Evolutionary conservation across 2,113 vertebrate genomes (phyloP), one percentile per base, ranked within the genome.

Genomic region (Tetrax tetrax): DNA sequence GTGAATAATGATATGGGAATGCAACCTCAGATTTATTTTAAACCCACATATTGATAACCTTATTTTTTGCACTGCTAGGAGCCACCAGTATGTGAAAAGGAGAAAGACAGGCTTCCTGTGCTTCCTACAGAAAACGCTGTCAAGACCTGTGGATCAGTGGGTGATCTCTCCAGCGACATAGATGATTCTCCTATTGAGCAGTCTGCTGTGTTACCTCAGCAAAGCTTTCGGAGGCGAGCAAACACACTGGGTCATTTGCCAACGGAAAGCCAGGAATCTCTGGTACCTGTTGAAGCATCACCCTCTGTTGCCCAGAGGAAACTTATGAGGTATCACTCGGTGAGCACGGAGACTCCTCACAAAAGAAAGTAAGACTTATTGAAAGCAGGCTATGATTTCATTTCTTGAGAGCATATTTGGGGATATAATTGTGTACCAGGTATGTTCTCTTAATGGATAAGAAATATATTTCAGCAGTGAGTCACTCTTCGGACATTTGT

Each of bases 251-350:
- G 98, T 89, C 99, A 99, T 75, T 92, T 99, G 59, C 98, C 99
- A 0, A 95, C 97, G 3, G 97, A 98, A 21, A 96, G 96, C 56
- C 98, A 69, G 79, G 97, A 51, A 7, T 93, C 71, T 88, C 92
- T 82, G 50, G 97, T 84, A 80, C 94, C 77, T 31, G 87, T 60
- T 1, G 98, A 98, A 97, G 97, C 97, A 18, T 98, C 97, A 0
- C 97, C 98, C 0, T 96, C 98, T n/a, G 88, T 98, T 93, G 95
- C 97, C 23, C 99, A 99, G 68, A 98, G 98, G 93, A 99, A 99
- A 93, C 99, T 99, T 61, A 98, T 98, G 97, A 99, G 99, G 95
- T 99, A 99, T 97, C 99, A 99, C 98, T 99, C 99, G 8, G 98
- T 99, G 98, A 99, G 99, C 98, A 99, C 99, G 57, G 99, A 99